Evolutionary conservation across 2,113 vertebrate genomes (phyloP), one percentile per base, ranked within the genome.

Genomic region (Coryphaenoides rupestris): DNA sequence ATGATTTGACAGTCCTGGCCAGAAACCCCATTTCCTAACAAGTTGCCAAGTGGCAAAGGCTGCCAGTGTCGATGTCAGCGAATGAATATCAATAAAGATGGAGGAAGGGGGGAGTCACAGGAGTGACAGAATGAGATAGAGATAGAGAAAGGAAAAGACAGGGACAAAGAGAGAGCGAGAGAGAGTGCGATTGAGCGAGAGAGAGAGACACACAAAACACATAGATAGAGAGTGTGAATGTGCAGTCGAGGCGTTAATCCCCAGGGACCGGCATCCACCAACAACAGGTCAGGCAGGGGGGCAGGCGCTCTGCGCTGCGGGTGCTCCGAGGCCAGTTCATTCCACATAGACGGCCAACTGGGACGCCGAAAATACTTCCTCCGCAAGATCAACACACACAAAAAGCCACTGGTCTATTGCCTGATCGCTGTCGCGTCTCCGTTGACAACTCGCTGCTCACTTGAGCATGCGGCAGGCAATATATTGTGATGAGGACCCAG

Each of bases 221-320:
- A 63, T 54, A 63, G 68, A 26, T 19, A 46, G 66, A 69, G 78
- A 74, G 65, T 75, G 33, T 40, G 33, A 40, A 72, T 72, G 62
- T 71, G 62, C 61, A 74, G 66, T 69, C 69, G 46, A 69, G 60
- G 69, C 70, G 75, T 70, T 72, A 67, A 60, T 66, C 60, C 72
- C 74, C 68, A 17, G 2, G 71, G 72, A 77, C 72, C 50, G 76
- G 61, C 72, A 77, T 78, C 70, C 77, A 76, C 68, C 76, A 75
- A 79, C 72, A 82, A 77, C 75, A 74, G 86, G 80, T 84, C 82
- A 85, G 70, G 67, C 33, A 60, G 68, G 62, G n/a, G 80, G 77
- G 70, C 78, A 77, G 78, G 78, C 80, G 76, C 77, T 80, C 69
- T n/a, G n/a, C 74, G 76, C 79, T 79, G 76, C 77, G 70, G n/a